phyloP scores from a whole-genome alignment of 2,888 invertebrate species.

The Steinernema scapterisci region DNA sequence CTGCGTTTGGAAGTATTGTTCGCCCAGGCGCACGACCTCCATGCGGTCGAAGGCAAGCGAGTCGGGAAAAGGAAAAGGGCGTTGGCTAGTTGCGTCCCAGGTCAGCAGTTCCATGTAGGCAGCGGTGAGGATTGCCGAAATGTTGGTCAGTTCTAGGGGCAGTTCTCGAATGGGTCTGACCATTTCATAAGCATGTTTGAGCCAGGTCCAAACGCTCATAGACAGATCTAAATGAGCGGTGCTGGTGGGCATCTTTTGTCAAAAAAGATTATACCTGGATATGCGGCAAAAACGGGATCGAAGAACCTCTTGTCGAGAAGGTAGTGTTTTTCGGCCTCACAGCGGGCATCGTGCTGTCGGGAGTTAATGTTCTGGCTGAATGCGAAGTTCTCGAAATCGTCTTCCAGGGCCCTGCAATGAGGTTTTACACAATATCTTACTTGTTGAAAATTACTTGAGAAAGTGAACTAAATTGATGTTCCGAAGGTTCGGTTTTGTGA shows the following conservation, averaged over 20 bases:
- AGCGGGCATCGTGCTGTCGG: background rate
- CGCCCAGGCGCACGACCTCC: slow-evolving; percentile 7
- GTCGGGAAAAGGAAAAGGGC: background rate
- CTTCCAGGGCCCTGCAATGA: background rate
- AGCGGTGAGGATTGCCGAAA: background rate
- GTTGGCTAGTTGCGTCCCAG: slow-evolving; percentile 5
- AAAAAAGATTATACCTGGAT: slow-evolving; percentile 3
- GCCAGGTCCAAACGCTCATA: background rate
- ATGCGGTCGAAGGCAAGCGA: background rate
- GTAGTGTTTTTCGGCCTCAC: background rate
- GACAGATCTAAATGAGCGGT: background rate
- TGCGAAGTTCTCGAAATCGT: background rate
- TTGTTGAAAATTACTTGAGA: background rate
- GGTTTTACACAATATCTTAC: background rate
- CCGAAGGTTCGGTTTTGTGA: no score
- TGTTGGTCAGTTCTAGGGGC: background rate
- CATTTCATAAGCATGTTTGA: background rate
- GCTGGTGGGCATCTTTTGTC: background rate
- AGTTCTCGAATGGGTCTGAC: background rate
- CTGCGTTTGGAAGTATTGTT: background rate
- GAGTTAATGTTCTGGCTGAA: background rate
- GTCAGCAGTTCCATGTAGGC: background rate
- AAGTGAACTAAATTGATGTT: no score
- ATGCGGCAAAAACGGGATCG: slow-evolving; percentile 11
- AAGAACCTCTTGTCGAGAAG: background rate